Evolutionary conservation across 2,888 invertebrate genomes (phyloP), one percentile per base, ranked within the genome.

Genomic region (Epinotia ramella): DNA sequence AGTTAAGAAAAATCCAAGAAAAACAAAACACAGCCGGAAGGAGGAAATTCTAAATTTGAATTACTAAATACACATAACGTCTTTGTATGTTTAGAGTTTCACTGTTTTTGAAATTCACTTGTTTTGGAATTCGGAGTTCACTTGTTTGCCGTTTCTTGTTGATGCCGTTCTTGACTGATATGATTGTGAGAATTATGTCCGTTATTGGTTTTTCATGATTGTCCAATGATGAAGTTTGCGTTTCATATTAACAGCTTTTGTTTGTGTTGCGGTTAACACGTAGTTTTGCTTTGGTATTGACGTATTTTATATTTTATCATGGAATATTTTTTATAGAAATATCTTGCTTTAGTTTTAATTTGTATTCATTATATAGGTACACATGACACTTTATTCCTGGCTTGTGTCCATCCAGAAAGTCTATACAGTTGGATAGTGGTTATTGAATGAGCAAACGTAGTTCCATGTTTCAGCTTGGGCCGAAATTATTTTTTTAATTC

Each of bases 1-100:
- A 86, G 87, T 93, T 93, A 87, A 91, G 88, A 91, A 85, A 86
- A 81, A 82, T 83, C 79, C 84, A 74, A 73, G 75, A 77, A 75
- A 80, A 85, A 83, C 82, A 81, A 84, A 79, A 81, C 78, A 84
- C 81, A 84, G 82, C 81, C 76, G 79, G 71, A 77, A 78, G 78
- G 81, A 77, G 78, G 81, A 80, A 78, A 80, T 81, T 79, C 77
- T 66, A 79, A 76, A 79, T 77, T 49, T 28, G 28, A 49, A 13
- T 40, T 24, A 18, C 65, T 66, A 73, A 4, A 28, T 73, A 62
- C 73, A 73, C 73, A 24, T 46, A 20, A 67, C 11, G 24, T 59
- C 3, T 18, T 7, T 56, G 18, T 40, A 2, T 18, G 40, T 13
- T n/a, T 59, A 3, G n/a, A 5, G 67, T 57, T 62, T 33, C 57